A percentile compares a stretch with the other conserved stretches of the same genome.
Conservation (phyloP, 2,797 vertebrate species). For the Apogon talboti region DNA sequence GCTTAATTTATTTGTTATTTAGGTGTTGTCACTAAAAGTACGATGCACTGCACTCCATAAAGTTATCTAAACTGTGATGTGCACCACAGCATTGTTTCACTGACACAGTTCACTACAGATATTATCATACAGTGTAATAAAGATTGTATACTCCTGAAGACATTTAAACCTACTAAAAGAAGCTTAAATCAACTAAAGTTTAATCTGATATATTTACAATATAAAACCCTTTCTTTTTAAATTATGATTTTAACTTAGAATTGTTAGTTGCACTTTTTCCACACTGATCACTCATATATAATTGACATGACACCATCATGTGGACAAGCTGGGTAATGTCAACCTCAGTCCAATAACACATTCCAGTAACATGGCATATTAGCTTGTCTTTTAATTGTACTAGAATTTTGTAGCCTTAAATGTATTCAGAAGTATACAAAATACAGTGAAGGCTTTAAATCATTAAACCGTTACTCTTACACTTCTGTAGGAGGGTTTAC, state of each 20-base stretch:
- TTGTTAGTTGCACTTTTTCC: neutral
- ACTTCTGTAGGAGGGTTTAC: slow-evolving; percentile 22
- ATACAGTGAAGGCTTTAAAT: slow-evolving; percentile 1
- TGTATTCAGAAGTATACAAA: slow-evolving; percentile 28
- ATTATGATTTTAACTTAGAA: neutral
- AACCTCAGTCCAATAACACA: slow-evolving; percentile 17
- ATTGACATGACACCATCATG: slow-evolving; percentile 69
- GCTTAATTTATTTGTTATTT: neutral
- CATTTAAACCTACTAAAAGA: neutral
- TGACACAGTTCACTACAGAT: neutral
- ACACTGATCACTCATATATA: slow-evolving; percentile 16
- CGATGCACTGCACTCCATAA: neutral
- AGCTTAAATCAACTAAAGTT: neutral
- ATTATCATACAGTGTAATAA: neutral
- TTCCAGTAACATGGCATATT: neutral
- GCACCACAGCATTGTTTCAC: neutral
- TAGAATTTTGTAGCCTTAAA: slow-evolving; percentile 4
- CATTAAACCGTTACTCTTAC: slow-evolving; percentile 11
- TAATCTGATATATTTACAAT: too few species aligned
- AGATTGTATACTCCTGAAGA: neutral
- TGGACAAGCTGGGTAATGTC: slow-evolving; percentile 65
- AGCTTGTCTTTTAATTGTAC: neutral
- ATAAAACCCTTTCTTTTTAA: neutral
- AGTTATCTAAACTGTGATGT: neutral
- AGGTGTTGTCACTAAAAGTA: neutral